Evolutionary conservation across 2,888 invertebrate species (phyloP), one percentile per base, ranked within the genome.

Genomic region (Camptogramma bilineatum): DNA sequence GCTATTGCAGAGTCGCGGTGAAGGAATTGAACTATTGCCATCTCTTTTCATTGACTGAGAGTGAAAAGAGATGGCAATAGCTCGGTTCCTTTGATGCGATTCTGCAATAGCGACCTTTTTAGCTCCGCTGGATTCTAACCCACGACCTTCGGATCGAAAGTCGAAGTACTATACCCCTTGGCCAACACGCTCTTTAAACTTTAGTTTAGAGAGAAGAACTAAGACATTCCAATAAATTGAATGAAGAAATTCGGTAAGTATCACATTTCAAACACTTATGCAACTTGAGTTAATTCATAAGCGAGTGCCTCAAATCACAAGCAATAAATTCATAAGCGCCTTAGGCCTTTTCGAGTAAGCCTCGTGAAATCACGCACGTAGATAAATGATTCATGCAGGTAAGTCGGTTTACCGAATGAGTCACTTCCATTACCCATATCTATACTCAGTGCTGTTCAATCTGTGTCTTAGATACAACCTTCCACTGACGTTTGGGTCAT

Each of bases 341-440:
- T 62, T 42, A 51, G 65, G 65, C 53, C 21, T 61, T 71, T 67
- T 62, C 55, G 62, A 55, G 67, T 67, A 64, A 71, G 60, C 60
- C 64, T 64, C 67, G 60, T 55, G 55, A 63, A 65, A 66, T 69
- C 61, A 69, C 64, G 61, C 60, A 60, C 64, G 60, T 56, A 64
- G 53, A 63, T 70, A 66, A 64, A 68, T 71, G 71, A 71, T 64
- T 71, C 71, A 71, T 52, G 44, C 51, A 56, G 44, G 51, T 47
- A 47, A 56, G 21, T 52, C 24, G 51, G 31, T 47, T 58, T 56
- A 50, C 46, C 47, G 52, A 63, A 51, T 71, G 69, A 71, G 46
- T 67, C 71, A 71, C 58, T 16, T 16, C 9, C 24, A 55, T 19
- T 62, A 54, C 50, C 50, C 28, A 42, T 48, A 21, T 19, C n/a